Conservation (phyloP, 53 echinoderm and acorn worm species). For the Crossaster papposus region DNA sequence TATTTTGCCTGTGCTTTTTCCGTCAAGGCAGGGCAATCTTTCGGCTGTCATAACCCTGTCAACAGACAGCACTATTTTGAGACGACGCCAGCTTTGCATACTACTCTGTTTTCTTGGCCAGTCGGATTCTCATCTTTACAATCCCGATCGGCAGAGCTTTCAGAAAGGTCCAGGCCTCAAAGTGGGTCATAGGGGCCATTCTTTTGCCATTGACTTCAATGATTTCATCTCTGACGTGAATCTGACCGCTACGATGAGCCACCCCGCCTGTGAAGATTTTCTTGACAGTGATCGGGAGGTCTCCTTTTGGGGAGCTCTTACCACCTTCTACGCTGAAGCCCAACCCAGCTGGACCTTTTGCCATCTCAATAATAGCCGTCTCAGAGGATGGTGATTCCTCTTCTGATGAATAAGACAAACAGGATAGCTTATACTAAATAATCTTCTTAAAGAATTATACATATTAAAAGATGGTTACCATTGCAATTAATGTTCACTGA, state of each 20-base stretch:
- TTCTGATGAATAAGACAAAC: constrained; percentile 1
- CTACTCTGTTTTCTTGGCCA: constrained; percentile 46
- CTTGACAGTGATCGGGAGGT: constrained; percentile 93
- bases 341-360: constrained; percentile 86
- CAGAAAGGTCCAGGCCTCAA: constrained; percentile 98
- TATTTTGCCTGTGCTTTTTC: too few species aligned
- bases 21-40: too few species aligned
- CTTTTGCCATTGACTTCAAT: constrained; percentile 81
- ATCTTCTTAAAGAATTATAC: too few species aligned
- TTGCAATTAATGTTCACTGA: background rate
- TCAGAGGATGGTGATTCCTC: constrained; percentile 16
- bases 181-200: constrained; percentile 79
- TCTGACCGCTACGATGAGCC: constrained; percentile 77
- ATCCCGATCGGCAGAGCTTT: constrained; percentile 91
- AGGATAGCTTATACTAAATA: background rate
- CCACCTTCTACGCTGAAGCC: constrained; percentile 98
- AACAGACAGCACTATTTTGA: background rate
- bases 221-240: constrained; percentile 87
- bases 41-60: too few species aligned
- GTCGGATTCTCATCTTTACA: constrained; percentile 86
- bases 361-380: constrained; percentile 79
- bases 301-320: constrained; percentile 88
- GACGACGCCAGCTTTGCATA: background rate
- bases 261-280: constrained; percentile 96
- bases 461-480: too few species aligned